Percentiles rank a stretch among this genome's conserved stretches.
phyloP scores from a whole-genome alignment of 2,113 vertebrate genomes.

The Cebus imitator region DNA sequence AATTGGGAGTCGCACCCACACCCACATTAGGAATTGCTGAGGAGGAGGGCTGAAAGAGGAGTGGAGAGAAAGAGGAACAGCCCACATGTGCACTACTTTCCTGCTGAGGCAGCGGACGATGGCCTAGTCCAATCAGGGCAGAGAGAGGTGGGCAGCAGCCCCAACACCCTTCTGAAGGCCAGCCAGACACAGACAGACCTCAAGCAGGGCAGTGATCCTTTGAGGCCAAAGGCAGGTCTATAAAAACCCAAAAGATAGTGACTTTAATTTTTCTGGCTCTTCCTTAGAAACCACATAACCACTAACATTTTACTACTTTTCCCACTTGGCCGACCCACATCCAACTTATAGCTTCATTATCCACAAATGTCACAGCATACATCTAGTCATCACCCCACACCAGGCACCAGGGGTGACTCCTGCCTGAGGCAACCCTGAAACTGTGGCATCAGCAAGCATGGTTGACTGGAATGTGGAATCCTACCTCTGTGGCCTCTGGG shows the following conservation, averaged over 20 bases:
- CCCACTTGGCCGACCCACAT: neutral
- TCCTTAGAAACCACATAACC: conserved; percentile 55
- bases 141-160: accelerated
- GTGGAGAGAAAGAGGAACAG: neutral
- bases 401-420: neutral
- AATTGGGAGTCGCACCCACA: neutral
- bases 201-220: neutral
- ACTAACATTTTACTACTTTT: conserved; percentile 42
- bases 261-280: conserved; percentile 47
- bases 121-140: neutral
- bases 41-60: neutral
- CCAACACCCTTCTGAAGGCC: neutral
- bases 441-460: neutral
- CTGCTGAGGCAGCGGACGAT: neutral
- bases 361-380: neutral
- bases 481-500: neutral
- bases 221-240: conserved; percentile 4
- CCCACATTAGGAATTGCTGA: neutral
- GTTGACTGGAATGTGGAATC: neutral
- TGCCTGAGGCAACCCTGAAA: neutral
- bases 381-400: neutral
- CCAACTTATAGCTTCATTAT: neutral
- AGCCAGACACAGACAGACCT: neutral
- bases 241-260: neutral
- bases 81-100: no score